These are phyloP conservation scores for Poeciliopsis prolifica DNA, from an alignment of 2,113 vertebrate species.

Conservation along the genomic window DNA sequence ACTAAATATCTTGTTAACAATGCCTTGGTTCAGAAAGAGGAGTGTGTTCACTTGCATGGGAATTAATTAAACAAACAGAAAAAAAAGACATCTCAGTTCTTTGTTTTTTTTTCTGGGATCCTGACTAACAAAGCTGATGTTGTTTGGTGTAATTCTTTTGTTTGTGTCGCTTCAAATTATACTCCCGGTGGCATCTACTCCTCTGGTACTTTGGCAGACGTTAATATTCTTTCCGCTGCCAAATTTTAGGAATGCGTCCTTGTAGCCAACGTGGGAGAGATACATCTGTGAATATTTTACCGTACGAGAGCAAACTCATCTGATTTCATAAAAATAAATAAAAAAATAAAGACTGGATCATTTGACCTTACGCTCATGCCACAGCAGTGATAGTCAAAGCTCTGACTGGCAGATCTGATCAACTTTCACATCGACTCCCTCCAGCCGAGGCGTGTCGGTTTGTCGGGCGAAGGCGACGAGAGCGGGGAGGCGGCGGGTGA, in stretches of 20 bases:
- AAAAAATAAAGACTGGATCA: neutral
- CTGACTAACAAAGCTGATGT: neutral
- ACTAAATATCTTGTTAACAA: neutral
- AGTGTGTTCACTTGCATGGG: conserved; percentile 7
- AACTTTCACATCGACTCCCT: neutral
- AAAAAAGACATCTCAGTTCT: neutral
- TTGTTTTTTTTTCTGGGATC: neutral
- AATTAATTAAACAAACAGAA: conserved; percentile 22
- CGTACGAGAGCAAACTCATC: neutral
- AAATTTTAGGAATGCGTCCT: neutral
- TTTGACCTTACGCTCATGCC: neutral
- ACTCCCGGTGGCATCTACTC: neutral
- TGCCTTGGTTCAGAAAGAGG: neutral
- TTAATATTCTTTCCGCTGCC: neutral
- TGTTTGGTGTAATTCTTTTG: neutral
- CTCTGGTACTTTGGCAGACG: neutral
- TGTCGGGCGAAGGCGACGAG: neutral
- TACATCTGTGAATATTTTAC: neutral
- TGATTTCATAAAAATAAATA: neutral
- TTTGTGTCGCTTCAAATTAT: neutral
- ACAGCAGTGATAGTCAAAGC: neutral
- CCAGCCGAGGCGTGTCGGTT: too few species aligned
- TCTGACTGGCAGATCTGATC: neutral
- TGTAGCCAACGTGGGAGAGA: too few species aligned
- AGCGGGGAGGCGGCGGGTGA: neutral